Evolutionary conservation across 2,888 invertebrate species (phyloP).

Genomic region (Nymphalis urticae): DNA sequence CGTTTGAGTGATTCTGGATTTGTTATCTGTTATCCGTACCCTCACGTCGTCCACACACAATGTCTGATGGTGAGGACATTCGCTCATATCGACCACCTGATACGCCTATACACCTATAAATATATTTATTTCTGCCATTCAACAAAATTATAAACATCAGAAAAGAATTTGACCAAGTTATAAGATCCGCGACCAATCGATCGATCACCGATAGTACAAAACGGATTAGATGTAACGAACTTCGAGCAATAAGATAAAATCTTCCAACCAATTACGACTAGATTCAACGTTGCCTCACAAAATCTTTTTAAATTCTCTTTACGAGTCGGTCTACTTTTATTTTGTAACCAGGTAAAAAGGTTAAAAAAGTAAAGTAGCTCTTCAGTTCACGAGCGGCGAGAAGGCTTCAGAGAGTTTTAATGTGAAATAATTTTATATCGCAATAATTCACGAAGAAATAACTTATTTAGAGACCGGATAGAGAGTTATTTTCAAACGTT

Average conservation of each 20-base stretch:
- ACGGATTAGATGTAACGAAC: background rate
- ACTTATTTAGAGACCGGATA: slow-evolving; percentile 4
- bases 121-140: too few species aligned
- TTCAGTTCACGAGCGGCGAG: slow-evolving; percentile 4
- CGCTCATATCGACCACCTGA: too few species aligned
- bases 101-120: too few species aligned
- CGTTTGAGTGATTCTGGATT: too few species aligned
- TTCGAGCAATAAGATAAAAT: slow-evolving; percentile 5
- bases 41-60: too few species aligned
- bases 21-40: too few species aligned
- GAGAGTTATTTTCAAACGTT: background rate
- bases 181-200: background rate
- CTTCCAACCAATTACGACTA: background rate
- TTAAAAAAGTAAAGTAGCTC: slow-evolving; percentile 12
- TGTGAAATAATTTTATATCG: slow-evolving; percentile 9
- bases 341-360: slow-evolving; percentile 11
- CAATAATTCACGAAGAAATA: background rate
- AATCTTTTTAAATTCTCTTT: slow-evolving; percentile 5
- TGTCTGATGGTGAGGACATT: too few species aligned
- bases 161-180: too few species aligned
- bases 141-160: too few species aligned
- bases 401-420: slow-evolving; percentile 12
- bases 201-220: background rate
- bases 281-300: slow-evolving; percentile 3
- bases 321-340: slow-evolving; percentile 6